Conservation (phyloP, 2,888 invertebrate species). For the Leptinotarsa tumamoca region DNA sequence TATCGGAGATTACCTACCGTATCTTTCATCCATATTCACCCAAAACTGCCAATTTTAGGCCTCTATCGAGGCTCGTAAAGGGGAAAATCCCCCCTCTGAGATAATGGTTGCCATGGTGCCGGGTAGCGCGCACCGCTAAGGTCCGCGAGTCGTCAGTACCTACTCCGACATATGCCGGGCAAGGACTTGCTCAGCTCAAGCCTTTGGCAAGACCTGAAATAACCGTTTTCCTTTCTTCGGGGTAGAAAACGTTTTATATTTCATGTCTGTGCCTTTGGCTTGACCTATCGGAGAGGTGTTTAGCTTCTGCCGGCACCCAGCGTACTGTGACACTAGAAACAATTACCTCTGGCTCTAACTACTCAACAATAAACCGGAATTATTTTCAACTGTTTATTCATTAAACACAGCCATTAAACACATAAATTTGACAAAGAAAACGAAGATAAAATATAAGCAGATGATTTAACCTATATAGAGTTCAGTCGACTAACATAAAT, state of each 20-base stretch:
- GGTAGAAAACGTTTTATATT: slow-evolving; percentile 16
- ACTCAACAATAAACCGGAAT: not conserved
- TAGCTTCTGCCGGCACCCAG: slow-evolving; percentile 29
- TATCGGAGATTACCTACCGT: slow-evolving; percentile 14
- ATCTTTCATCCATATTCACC: not conserved
- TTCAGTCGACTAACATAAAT: not conserved
- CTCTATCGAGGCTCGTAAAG: no score
- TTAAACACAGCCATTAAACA: not conserved
- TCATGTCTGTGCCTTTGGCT: slow-evolving; percentile 32
- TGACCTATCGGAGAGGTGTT: slow-evolving; percentile 32
- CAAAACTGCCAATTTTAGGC: slow-evolving; percentile 4
- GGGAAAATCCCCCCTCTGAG: no score
- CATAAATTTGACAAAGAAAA: not conserved
- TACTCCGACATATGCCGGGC: no score
- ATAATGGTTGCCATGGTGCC: no score
- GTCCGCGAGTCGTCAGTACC: no score
- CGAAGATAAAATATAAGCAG: not conserved
- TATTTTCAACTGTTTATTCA: not conserved
- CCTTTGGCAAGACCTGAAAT: slow-evolving; percentile 33
- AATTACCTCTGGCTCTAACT: not conserved
- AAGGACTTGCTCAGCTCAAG: not conserved
- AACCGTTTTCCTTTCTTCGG: not conserved
- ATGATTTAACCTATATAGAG: not conserved
- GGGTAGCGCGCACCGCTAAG: no score
- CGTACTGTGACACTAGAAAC: slow-evolving; percentile 22